These are phyloP conservation scores for Eueremaeus valkanovi DNA, from an alignment of 2,888 invertebrate species.

Conservation along the genomic window DNA sequence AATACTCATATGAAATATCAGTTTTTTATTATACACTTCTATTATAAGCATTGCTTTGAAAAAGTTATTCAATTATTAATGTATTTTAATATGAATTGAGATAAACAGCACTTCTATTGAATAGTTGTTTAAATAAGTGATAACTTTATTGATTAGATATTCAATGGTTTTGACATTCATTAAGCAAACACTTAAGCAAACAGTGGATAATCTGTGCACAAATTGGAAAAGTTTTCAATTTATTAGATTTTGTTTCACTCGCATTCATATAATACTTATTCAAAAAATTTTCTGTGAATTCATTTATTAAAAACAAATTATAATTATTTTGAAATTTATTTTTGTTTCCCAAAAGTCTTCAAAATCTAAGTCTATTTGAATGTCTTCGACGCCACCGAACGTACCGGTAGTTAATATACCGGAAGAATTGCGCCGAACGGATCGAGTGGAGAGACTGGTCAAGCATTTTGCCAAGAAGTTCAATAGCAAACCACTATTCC, in stretches of 20 bases:
- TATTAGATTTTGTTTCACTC: not conserved
- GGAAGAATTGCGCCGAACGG: constrained; percentile 17
- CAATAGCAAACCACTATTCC: constrained; percentile 46
- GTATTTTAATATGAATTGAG: not conserved
- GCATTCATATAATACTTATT: not conserved
- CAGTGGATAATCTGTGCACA: too few species aligned
- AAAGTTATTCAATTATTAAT: not conserved
- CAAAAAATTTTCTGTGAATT: not conserved
- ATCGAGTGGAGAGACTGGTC: constrained; percentile 31
- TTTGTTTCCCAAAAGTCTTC: not conserved
- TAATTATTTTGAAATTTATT: too few species aligned
- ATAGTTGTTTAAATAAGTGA: not conserved
- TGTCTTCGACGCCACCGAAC: not conserved
- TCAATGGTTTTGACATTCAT: not conserved
- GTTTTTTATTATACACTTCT: not conserved
- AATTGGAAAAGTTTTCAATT: too few species aligned
- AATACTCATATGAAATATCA: not conserved
- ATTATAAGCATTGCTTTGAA: not conserved
- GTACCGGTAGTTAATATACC: constrained; percentile 34
- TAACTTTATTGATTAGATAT: not conserved
- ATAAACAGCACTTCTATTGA: not conserved
- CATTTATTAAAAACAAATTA: not conserved
- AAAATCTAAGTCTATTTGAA: not conserved
- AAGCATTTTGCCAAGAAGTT: constrained; percentile 44
- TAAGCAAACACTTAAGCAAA: too few species aligned